phyloP scores from a whole-genome alignment of 2,797 vertebrate genomes.

The Crocidura indochinensis region DNA sequence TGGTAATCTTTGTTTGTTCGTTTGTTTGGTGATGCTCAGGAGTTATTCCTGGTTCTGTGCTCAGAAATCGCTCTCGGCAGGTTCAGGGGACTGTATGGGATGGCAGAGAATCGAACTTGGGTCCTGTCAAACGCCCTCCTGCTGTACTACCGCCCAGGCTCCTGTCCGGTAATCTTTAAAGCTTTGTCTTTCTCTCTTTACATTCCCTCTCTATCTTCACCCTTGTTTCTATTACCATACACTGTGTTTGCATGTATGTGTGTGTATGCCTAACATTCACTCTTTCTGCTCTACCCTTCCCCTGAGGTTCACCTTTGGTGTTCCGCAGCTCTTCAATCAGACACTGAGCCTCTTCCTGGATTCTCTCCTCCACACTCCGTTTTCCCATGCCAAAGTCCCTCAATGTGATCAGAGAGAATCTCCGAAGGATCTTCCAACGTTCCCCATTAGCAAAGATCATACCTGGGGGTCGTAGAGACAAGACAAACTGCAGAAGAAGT shows the following conservation, averaged over 20 bases:
- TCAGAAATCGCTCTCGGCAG: too few relatives aligned
- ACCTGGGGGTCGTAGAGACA: not conserved
- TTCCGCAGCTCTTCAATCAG: constrained; percentile 75
- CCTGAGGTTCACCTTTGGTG: constrained; percentile 46
- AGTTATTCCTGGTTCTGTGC: too few relatives aligned
- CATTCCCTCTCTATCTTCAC: too few relatives aligned
- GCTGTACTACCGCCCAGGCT: too few relatives aligned
- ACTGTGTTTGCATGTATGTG: too few relatives aligned
- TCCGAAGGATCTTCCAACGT: constrained; percentile 74
- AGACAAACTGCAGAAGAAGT: not conserved
- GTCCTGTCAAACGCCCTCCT: too few relatives aligned
- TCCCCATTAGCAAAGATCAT: constrained; percentile 68
- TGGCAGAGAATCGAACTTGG: too few relatives aligned
- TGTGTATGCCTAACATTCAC: not conserved
- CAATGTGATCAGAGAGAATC: constrained; percentile 78
- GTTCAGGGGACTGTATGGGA: too few relatives aligned
- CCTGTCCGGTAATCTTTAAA: too few relatives aligned
- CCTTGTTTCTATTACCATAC: too few relatives aligned
- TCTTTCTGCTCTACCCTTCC: not conserved
- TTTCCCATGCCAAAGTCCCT: constrained; percentile 74
- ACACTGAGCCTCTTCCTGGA: constrained; percentile 72
- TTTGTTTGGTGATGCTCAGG: too few relatives aligned
- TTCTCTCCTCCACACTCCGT: constrained; percentile 50
- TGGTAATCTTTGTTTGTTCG: not conserved
- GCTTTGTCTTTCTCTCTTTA: not conserved